phyloP scores from a whole-genome alignment of 2,797 vertebrate genomes.

The Odontamblyopus rebecca region DNA sequence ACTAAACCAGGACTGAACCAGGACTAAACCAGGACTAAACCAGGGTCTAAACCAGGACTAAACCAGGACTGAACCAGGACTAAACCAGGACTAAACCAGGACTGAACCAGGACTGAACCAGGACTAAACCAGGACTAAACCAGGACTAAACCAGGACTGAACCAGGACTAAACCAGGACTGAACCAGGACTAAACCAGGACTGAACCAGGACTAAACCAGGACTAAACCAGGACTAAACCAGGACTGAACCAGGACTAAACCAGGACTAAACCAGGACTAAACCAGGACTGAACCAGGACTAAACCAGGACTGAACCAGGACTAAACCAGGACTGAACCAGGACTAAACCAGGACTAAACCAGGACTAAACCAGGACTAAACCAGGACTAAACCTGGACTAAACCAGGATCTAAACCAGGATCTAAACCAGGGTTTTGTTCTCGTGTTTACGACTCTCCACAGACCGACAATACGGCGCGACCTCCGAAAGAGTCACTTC shows the following conservation, averaged over 20 bases:
- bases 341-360: no score
- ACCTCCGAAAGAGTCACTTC: slow-evolving; percentile 41
- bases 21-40: neutral
- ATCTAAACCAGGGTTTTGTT: neutral
- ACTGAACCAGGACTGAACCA: neutral
- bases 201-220: neutral
- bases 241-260: neutral
- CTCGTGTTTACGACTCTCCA: slow-evolving; percentile 54
- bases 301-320: no score
- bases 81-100: no score
- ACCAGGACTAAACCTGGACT: neutral
- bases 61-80: neutral
- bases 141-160: no score
- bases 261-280: neutral
- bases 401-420: neutral
- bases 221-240: neutral
- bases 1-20: neutral
- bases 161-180: no score
- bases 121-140: neutral
- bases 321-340: no score
- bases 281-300: neutral
- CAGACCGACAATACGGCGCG: slow-evolving; percentile 66
- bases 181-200: neutral
- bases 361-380: no score
- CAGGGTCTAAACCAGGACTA: neutral